A percentile compares a stretch with the other conserved stretches of the same genome.
Conservation (phyloP, 2,113 vertebrate species). For the Coreoperca whiteheadi region DNA sequence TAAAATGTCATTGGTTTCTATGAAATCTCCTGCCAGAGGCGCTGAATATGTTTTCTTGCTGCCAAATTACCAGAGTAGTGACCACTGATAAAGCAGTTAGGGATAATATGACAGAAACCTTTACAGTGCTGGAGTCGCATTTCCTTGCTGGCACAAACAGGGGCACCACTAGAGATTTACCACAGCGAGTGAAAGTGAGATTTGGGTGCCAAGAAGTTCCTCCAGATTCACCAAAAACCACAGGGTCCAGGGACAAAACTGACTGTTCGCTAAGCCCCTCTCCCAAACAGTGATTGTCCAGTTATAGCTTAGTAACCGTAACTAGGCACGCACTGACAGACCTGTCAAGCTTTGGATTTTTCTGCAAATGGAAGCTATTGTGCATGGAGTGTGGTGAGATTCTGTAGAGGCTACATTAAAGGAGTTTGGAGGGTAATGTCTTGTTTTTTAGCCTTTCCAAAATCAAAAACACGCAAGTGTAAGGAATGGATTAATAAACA, state of each 20-base stretch:
- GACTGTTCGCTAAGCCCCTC: not conserved
- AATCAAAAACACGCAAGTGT: not conserved
- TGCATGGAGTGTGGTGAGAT: not conserved
- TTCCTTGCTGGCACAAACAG: slow-evolving; percentile 16
- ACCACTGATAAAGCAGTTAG: slow-evolving; percentile 59
- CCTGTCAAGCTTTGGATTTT: not conserved
- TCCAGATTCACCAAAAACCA: not conserved
- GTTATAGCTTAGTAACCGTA: not conserved
- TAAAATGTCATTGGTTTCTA: slow-evolving; percentile 50
- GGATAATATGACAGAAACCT: slow-evolving; percentile 48
- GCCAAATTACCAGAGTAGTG: slow-evolving; percentile 71
- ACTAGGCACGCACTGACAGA: not conserved
- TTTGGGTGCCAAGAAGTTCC: not conserved
- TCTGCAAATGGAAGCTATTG: too few species aligned
- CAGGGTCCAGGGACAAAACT: not conserved
- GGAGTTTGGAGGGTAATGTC: not conserved
- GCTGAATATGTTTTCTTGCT: slow-evolving; percentile 55
- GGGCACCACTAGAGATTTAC: slow-evolving; percentile 17
- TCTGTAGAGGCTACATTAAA: not conserved
- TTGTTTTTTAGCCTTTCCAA: not conserved
- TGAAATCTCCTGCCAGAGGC: slow-evolving; percentile 64
- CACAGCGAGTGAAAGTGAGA: slow-evolving; percentile 12
- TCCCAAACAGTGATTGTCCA: not conserved
- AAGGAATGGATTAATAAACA: not conserved
- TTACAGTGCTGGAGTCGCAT: slow-evolving; percentile 15